Evolutionary conservation across 2,888 invertebrate species (phyloP).

Genomic region (Catocala nupta): DNA sequence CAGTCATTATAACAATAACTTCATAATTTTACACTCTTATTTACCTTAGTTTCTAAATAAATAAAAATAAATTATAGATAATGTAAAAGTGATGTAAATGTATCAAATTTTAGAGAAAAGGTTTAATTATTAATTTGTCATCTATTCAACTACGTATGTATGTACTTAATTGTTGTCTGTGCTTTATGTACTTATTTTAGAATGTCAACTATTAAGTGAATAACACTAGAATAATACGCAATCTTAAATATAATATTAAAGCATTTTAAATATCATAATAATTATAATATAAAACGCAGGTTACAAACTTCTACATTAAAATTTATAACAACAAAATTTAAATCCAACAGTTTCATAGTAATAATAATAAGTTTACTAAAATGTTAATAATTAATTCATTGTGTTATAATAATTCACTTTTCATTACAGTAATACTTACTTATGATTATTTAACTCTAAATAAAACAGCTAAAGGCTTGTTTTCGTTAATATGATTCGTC

Average conservation of each 20-base stretch:
- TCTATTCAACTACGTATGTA: conserved; percentile 16
- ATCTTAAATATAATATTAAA: conserved; percentile 43
- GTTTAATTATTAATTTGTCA: conserved; percentile 14
- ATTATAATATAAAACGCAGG: conserved; percentile 27
- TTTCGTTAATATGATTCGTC: conserved; percentile 6
- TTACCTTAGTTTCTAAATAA: conserved; percentile 34
- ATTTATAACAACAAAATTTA: conserved; percentile 32
- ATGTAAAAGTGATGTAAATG: conserved; percentile 27
- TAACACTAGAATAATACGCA: conserved; percentile 34
- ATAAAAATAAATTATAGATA: conserved; percentile 21
- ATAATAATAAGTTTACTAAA: not conserved
- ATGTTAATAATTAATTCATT: conserved; percentile 44
- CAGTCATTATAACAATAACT: conserved; percentile 54
- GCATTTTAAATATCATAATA: conserved; percentile 40
- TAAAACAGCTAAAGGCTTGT: conserved; percentile 21
- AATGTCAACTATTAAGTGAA: conserved; percentile 28
- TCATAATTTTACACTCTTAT: conserved; percentile 42
- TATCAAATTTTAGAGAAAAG: conserved; percentile 36
- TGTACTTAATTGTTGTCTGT: conserved; percentile 43
- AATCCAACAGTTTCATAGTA: conserved; percentile 36
- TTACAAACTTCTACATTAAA: conserved; percentile 29
- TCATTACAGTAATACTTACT: conserved; percentile 13
- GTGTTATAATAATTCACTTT: conserved; percentile 15
- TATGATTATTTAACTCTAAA: conserved; percentile 15
- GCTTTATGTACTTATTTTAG: conserved; percentile 28